Conservation (phyloP, 2,113 vertebrate genomes). For the Gymnobelideus leadbeateri region DNA sequence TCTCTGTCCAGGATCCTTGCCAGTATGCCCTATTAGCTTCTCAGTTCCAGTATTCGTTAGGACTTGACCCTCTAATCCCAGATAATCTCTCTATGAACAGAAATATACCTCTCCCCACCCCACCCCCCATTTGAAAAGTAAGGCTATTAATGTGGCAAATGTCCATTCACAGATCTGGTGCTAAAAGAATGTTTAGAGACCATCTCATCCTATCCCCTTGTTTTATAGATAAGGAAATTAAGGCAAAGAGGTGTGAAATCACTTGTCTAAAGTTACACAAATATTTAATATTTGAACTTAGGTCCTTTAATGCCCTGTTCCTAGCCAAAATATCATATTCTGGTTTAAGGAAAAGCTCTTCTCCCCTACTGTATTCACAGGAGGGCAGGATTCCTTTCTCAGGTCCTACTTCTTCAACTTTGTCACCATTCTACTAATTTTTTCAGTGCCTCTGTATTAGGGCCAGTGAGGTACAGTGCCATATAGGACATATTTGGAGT, state of each 20-base stretch:
- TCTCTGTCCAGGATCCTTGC: no score
- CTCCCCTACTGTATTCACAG: background rate
- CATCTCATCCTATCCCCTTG: background rate
- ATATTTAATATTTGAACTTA: background rate
- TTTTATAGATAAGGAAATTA: background rate
- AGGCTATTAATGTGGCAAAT: background rate
- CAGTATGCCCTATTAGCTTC: background rate
- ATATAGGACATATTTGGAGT: background rate
- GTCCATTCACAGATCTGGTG: background rate
- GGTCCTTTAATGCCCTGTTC: background rate
- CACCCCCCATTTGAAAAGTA: background rate
- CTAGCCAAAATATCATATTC: background rate
- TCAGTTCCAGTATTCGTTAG: background rate
- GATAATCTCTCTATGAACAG: background rate
- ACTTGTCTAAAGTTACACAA: background rate
- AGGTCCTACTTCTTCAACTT: background rate
- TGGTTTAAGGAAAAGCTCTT: background rate
- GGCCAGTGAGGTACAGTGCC: background rate
- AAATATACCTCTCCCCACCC: background rate
- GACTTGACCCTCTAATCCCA: background rate
- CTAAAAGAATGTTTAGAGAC: background rate
- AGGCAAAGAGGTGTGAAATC: background rate
- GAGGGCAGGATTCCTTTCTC: background rate
- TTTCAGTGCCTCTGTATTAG: background rate
- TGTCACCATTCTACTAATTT: background rate